A percentile compares a stretch with the other conserved stretches of the same genome.
Evolutionary conservation across 2,888 invertebrate genomes (phyloP).

Genomic region (Eupithecia dodoneata): DNA sequence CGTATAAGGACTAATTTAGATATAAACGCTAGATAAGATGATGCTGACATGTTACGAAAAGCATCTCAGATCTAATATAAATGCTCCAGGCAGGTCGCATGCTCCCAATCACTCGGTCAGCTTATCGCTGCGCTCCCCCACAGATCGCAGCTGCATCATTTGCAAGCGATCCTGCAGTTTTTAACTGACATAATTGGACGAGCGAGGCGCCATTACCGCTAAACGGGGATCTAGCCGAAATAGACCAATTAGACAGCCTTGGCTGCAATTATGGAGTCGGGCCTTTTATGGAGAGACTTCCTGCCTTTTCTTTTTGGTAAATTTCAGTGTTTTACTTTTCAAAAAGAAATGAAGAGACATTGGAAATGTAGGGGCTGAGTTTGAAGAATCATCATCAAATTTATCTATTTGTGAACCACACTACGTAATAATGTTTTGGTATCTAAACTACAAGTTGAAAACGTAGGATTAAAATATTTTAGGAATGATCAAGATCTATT

Average conservation of each 20-base stretch:
- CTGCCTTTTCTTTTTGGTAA: background rate
- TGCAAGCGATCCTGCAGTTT: slow-evolving; percentile 52
- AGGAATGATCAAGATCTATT: background rate
- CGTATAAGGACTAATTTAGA: background rate
- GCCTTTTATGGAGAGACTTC: background rate
- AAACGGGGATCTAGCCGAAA: slow-evolving; percentile 17
- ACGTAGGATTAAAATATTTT: background rate
- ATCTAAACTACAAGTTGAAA: background rate
- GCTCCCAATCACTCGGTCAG: background rate
- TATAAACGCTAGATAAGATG: background rate
- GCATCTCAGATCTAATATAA: background rate
- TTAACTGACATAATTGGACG: slow-evolving; percentile 52
- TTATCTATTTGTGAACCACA: background rate
- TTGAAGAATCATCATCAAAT: background rate
- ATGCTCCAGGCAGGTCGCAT: background rate
- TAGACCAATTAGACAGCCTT: slow-evolving; percentile 18
- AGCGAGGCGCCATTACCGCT: slow-evolving; percentile 48
- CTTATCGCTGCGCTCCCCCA: slow-evolving; percentile 19
- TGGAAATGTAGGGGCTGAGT: background rate
- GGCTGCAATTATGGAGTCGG: background rate
- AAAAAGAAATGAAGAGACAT: background rate
- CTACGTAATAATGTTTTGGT: background rate
- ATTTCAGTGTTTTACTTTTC: background rate
- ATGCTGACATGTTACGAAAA: background rate
- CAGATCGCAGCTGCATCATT: slow-evolving; percentile 42